phyloP scores from a whole-genome alignment of 2,797 vertebrate species.

The Mallotus villosus region DNA sequence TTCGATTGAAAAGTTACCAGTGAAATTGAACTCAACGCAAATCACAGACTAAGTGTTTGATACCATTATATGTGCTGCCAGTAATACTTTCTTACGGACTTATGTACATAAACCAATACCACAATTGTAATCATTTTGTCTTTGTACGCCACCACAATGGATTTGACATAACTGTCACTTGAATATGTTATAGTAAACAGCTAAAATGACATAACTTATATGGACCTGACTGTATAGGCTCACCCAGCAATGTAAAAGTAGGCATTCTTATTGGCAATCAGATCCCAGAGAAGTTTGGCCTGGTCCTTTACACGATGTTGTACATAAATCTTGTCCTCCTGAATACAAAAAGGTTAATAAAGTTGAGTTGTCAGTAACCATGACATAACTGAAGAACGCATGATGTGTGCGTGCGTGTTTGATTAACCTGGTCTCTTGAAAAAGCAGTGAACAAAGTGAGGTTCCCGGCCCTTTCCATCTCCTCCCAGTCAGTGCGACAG shows the following conservation, averaged over 20 bases:
- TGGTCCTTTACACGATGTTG: constrained; percentile 85
- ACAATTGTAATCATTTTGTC: too few relatives aligned
- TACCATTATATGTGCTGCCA: too few relatives aligned
- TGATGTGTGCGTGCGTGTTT: neutral
- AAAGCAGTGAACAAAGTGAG: constrained; percentile 88
- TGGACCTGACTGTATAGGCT: constrained; percentile 45
- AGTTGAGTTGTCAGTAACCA: neutral
- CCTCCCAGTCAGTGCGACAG: constrained; percentile 85
- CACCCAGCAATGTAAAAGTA: constrained; percentile 92
- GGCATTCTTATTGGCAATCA: constrained; percentile 70
- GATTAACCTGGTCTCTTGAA: constrained; percentile 91
- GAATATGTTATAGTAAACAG: neutral
- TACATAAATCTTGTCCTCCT: constrained; percentile 92
- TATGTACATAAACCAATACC: too few relatives aligned
- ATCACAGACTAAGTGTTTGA: too few relatives aligned
- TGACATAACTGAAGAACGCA: neutral
- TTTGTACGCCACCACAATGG: too few relatives aligned
- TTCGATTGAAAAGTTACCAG: too few relatives aligned
- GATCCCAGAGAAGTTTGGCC: constrained; percentile 81
- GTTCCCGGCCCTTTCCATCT: constrained; percentile 66
- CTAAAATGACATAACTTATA: neutral
- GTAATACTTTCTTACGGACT: too few relatives aligned
- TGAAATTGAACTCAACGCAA: too few relatives aligned
- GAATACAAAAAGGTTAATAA: constrained; percentile 21
- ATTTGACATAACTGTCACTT: neutral